Evolutionary conservation across 2,888 invertebrate species (phyloP), one percentile per base, ranked within the genome.

Genomic region (Andrena marginata): DNA sequence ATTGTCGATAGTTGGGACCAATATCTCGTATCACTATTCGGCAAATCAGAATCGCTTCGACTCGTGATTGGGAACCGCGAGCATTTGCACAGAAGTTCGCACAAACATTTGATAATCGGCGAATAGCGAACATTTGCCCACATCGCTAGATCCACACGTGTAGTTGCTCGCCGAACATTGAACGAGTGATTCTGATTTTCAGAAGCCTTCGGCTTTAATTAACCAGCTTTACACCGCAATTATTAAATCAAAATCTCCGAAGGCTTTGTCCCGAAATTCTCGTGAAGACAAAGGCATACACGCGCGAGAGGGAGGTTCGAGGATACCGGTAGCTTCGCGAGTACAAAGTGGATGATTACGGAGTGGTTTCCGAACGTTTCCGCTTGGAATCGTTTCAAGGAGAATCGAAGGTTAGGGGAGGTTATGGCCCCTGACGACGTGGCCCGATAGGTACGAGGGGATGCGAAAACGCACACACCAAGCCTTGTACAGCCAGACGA

Each of bases 391-490:
- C 85, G 87, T 65, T 84, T 86, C 76, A 76, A 84, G 77, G 80
- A 82, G 70, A 80, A 85, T 87, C 85, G 85, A 86, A 87, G 89
- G 89, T 85, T 83, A 85, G 76, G 79, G 81, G 87, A 76, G 71
- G 78, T 82, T 86, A 82, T 82, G 77, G 81, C 70, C 75, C 69
- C 63, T 31, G 63, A 63, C 60, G 67, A 75, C 65, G 67, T 54
- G 56, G 64, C 20, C 6, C 73, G 59, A 33, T 70, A 65, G 67
- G 69, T 77, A 65, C 62, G 65, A 79, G 60, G 80, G 82, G 60
- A 54, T 65, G 70, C 72, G 77, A 42, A 82, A 70, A 77, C 68
- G 77, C 77, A 72, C 60, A 65, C 51, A 79, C 73, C 62, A 59
- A 64, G 64, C 60, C 67, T 74, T 69, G 67, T 69, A 65, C 69